These are phyloP conservation scores for Subacronicta megacephala DNA, from an alignment of 2,888 invertebrate genomes.

Conservation along the genomic window DNA sequence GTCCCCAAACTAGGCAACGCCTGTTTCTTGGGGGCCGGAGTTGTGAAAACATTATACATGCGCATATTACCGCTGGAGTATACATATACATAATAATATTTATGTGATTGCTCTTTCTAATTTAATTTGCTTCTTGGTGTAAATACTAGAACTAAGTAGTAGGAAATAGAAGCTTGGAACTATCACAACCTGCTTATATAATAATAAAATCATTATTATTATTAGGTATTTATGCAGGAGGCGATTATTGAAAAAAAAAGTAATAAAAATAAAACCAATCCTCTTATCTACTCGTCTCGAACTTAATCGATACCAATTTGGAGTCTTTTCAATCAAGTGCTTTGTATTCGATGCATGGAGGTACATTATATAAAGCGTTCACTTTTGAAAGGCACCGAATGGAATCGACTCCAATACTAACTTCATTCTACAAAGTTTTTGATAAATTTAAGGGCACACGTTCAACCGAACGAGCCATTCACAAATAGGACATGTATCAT, in stretches of 20 bases:
- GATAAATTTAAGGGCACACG: constrained; percentile 21
- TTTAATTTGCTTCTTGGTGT: not conserved
- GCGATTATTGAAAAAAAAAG: no score
- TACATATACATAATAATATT: no score
- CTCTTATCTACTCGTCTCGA: constrained; percentile 9
- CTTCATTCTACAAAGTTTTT: constrained; percentile 45
- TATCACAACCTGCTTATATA: constrained; percentile 1
- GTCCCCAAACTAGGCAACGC: no score
- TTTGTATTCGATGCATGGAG: constrained; percentile 56
- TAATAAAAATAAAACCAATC: constrained; percentile 9
- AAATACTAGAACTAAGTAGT: not conserved
- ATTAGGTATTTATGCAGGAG: no score
- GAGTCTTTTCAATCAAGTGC: constrained; percentile 46
- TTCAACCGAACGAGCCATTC: no score
- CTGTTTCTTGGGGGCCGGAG: no score
- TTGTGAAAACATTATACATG: no score
- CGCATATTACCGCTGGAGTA: no score
- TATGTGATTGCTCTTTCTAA: no score
- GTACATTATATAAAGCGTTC: constrained; percentile 55
- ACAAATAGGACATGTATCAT: not conserved
- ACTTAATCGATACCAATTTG: constrained; percentile 32
- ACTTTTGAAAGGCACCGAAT: constrained; percentile 58
- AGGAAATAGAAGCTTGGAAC: not conserved
- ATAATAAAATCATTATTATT: no score
- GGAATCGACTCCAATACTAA: constrained; percentile 56